Evolutionary conservation across 2,113 vertebrate genomes (phyloP).

Genomic region (Bettongia penicillata): DNA sequence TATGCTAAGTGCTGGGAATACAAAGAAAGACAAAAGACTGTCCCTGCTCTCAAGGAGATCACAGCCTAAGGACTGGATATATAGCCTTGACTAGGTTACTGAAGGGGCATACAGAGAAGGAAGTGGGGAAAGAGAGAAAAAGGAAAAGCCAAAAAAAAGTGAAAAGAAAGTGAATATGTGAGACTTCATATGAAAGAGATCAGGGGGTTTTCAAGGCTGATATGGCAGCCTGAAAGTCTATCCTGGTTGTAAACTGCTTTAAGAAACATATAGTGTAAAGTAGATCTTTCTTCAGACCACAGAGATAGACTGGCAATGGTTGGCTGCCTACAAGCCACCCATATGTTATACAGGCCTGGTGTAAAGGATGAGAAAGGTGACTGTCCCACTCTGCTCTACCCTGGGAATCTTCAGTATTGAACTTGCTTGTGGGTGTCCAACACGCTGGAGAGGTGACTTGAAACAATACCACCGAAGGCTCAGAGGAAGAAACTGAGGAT

Average conservation of each 20-base stretch:
- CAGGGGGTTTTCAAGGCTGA: not conserved
- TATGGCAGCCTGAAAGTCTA: not conserved
- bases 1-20: not conserved
- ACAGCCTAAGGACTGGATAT: not conserved
- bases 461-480: not conserved
- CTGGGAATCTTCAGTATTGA: not conserved
- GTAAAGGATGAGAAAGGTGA: not conserved
- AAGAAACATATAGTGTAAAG: not conserved
- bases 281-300: too few relatives aligned
- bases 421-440: not conserved
- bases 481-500: not conserved
- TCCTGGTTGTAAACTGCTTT: not conserved
- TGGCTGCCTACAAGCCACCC: too few relatives aligned
- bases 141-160: not conserved
- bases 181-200: not conserved
- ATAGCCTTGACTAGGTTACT: not conserved
- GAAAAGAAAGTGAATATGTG: not conserved
- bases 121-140: not conserved
- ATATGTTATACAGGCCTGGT: not conserved
- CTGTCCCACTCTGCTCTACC: not conserved
- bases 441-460: not conserved
- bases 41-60: not conserved
- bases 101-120: not conserved
- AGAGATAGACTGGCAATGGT: too few relatives aligned
- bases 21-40: not conserved